Evolutionary conservation across 2,797 vertebrate genomes (phyloP).

Genomic region (Trachops cirrhosus): DNA sequence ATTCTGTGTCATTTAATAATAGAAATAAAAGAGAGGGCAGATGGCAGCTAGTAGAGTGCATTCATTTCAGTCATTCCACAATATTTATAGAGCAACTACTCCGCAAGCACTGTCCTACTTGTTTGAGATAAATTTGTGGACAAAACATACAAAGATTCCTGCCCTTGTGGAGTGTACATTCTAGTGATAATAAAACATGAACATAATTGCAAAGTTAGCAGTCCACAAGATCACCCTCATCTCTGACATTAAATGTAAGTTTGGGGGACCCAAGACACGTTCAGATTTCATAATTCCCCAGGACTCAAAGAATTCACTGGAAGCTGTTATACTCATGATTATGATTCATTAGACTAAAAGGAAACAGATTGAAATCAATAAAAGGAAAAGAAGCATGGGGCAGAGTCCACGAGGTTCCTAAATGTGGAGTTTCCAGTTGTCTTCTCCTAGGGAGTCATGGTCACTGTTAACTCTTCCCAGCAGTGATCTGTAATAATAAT

Average conservation of each 20-base stretch:
- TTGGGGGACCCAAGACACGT: background rate
- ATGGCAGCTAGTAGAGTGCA: background rate
- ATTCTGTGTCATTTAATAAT: background rate
- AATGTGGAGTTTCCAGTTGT: background rate
- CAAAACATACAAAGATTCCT: background rate
- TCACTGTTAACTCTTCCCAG: background rate
- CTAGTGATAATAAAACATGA: background rate
- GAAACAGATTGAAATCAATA: background rate
- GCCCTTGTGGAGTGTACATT: background rate
- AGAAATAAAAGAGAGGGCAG: background rate
- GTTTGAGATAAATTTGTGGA: background rate
- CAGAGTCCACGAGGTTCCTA: background rate
- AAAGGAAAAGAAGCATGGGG: background rate
- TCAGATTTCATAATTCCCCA: background rate
- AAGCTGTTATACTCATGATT: background rate
- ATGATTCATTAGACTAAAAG: background rate
- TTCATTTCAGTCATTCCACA: background rate
- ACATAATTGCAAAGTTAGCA: background rate
- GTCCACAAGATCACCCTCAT: background rate
- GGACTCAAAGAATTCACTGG: background rate
- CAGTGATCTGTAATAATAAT: background rate
- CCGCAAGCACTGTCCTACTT: background rate
- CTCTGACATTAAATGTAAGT: background rate
- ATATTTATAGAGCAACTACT: background rate
- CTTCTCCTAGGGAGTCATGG: background rate